Evolutionary conservation across 2,113 vertebrate species (phyloP).

Genomic region (Myocastor coypus): DNA sequence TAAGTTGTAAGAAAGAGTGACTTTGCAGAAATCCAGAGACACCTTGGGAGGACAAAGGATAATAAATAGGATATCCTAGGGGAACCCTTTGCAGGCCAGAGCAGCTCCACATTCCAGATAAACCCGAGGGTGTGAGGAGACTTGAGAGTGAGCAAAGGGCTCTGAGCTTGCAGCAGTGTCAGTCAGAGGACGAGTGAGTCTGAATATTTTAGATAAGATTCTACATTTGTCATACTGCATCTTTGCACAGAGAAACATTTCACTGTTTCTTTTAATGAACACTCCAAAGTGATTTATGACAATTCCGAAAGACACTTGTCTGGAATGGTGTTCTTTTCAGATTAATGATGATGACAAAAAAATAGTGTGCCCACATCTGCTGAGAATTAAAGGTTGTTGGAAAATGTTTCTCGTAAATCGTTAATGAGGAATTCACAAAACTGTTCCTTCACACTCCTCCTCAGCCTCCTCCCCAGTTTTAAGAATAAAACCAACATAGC

Average conservation of each 20-base stretch:
- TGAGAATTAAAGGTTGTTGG: constrained; percentile 65
- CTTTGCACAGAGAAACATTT: constrained; percentile 32
- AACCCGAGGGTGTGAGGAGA: background rate
- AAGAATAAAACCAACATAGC: background rate
- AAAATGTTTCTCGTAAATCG: constrained; percentile 58
- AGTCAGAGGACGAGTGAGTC: background rate
- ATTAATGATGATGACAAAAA: constrained; percentile 62
- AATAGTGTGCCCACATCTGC: constrained; percentile 60
- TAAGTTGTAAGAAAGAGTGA: background rate
- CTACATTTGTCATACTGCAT: background rate
- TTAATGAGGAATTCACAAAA: constrained; percentile 62
- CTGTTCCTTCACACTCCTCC: background rate
- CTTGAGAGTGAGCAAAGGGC: background rate
- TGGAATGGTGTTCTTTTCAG: constrained; percentile 45
- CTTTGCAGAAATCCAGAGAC: constrained; percentile 2
- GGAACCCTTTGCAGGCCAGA: background rate
- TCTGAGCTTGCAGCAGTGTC: background rate
- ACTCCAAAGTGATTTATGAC: constrained; percentile 64
- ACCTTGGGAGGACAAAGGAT: background rate
- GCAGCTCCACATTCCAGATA: background rate
- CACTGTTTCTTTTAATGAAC: constrained; percentile 57
- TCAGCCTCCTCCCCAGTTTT: background rate
- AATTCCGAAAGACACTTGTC: constrained; percentile 32
- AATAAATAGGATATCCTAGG: background rate
- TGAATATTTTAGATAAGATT: background rate